Conservation (phyloP, 2,113 vertebrate genomes). For the Ceuthmochares aereus region DNA sequence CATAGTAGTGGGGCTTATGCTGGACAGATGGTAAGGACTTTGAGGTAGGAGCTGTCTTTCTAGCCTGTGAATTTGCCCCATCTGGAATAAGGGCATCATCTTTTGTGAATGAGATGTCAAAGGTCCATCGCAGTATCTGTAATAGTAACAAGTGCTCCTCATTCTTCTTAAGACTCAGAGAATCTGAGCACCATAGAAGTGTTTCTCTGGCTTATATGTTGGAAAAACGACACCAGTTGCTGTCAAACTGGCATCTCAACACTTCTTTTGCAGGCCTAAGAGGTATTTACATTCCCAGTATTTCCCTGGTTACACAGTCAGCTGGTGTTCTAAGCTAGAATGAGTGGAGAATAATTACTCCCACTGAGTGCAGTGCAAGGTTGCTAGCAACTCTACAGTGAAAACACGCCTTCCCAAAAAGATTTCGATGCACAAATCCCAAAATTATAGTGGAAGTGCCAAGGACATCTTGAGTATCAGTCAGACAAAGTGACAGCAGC, state of each 20-base stretch:
- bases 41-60: neutral
- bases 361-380: neutral
- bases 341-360: neutral
- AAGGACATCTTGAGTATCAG: neutral
- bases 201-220: neutral
- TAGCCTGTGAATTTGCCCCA: accelerated
- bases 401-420: neutral
- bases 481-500: neutral
- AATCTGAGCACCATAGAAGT: neutral
- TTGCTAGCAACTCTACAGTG: neutral
- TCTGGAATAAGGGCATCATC: neutral
- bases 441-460: neutral
- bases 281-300: accelerated
- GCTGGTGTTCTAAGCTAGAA: neutral
- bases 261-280: neutral
- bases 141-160: neutral
- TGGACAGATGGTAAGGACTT: neutral
- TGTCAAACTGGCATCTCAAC: neutral
- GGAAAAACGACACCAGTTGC: neutral
- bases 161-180: accelerated
- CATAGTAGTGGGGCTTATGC: neutral
- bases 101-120: neutral
- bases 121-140: neutral
- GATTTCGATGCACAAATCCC: neutral
- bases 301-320: neutral